Base-by-base conservation (phyloP, 2,113 vertebrate species). In the Phrynosoma blainvillii region DNA sequence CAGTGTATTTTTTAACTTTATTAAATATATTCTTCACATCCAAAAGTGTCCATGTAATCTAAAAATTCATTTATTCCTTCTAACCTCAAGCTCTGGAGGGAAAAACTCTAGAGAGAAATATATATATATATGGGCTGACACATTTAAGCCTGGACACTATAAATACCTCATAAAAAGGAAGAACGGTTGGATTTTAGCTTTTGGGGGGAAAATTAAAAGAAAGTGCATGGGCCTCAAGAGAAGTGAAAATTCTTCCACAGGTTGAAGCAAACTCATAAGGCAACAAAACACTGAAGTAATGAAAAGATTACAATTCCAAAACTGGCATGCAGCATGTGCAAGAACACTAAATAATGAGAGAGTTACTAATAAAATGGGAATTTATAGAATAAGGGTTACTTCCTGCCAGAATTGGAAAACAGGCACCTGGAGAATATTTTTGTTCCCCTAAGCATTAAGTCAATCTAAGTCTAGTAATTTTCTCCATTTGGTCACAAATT, bases 341-440 rank as follows among this genome's bases (percentile, higher is more conserved):
- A 78, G 47, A 88, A 65, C 81, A 88, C n/a, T 88, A 88, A 88
- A 84, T 88, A 88, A 88, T 77, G 75, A 79, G 56, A 79, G 59
- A 52, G 75, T 62, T 84, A 68, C 87, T 84, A 88, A 88, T 83
- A 88, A 88, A 88, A 84, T 88, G 62, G 12, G 74, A 78, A 88
- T 88, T 84, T 84, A 88, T 88, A 78, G 81, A 68, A 77, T 77
- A 40, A 30, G n/a, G 87, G 80, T 88, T 88, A 88, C 80, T 78
- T 88, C 73, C 87, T 88, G 80, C 74, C 73, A 88, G 62, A 83
- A 84, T 68, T 88, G 81, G 87, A 88, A 88, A 88, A 78, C 65
- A 84, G 52, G 87, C 87, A 84, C 75, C 81, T 83, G 81, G 81
- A 78, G 81, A 76, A 88, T 83, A 88, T 84, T 84, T 70, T 68